Percentiles rank a stretch among this genome's conserved stretches.
phyloP scores from a whole-genome alignment of 2,113 vertebrate genomes.

The Rhabdomys dilectus region DNA sequence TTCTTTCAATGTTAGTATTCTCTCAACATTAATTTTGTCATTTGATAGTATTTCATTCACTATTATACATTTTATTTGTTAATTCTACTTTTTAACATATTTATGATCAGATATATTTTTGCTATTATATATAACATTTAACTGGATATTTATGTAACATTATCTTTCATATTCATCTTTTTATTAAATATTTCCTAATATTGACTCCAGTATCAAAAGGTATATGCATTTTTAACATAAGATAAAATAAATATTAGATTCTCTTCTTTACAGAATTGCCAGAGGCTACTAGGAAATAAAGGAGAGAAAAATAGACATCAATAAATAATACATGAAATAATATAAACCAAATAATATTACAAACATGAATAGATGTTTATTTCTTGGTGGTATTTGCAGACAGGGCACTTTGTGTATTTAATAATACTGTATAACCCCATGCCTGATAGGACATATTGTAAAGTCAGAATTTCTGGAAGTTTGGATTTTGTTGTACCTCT shows the following conservation, averaged over 20 bases:
- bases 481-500: neutral
- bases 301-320: neutral
- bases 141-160: neutral
- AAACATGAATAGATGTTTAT: neutral
- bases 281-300: neutral
- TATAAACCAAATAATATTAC: neutral
- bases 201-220: neutral
- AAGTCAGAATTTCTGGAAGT: neutral
- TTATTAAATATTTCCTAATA: neutral
- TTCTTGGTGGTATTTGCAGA: neutral
- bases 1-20: neutral
- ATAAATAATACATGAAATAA: neutral
- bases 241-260: neutral
- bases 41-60: neutral
- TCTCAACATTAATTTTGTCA: neutral
- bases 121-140: neutral
- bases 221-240: constrained; percentile 20
- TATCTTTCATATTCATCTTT: neutral
- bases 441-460: neutral
- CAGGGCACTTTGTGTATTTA: neutral
- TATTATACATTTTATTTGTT: neutral
- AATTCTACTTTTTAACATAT: neutral
- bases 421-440: neutral
- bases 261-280: neutral
- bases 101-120: neutral